Percentiles rank a stretch among this genome's conserved stretches.
These are phyloP conservation scores for Bujurquina vittata DNA, from an alignment of 2,113 vertebrate genomes.

Conservation along the genomic window DNA sequence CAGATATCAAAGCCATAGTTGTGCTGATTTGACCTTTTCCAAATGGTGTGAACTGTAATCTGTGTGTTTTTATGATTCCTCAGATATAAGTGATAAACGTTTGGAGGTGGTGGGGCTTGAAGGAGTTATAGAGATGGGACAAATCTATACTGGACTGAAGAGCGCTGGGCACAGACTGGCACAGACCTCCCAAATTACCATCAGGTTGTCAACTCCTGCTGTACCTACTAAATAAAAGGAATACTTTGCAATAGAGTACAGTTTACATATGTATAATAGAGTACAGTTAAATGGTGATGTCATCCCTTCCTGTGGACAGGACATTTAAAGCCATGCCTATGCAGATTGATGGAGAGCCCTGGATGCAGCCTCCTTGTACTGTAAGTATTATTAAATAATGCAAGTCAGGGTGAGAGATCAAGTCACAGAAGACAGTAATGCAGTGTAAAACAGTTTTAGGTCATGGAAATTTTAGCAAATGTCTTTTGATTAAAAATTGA, in stretches of 20 bases:
- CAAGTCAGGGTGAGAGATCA: not conserved
- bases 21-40: not conserved
- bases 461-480: not conserved
- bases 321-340: constrained; percentile 89
- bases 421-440: not conserved
- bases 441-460: not conserved
- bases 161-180: constrained; percentile 86
- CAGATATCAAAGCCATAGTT: not conserved
- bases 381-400: constrained; percentile 72
- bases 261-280: not conserved
- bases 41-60: not conserved
- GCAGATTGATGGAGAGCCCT: constrained; percentile 94
- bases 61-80: not conserved
- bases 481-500: not conserved
- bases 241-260: not conserved
- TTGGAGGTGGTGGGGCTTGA: constrained; percentile 90
- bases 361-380: constrained; percentile 92
- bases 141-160: constrained; percentile 92
- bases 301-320: constrained; percentile 64
- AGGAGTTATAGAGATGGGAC: constrained; percentile 90
- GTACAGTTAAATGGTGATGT: not conserved
- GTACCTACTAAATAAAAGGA: not conserved
- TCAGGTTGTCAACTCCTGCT: constrained; percentile 75
- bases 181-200: constrained; percentile 87
- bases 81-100: constrained; percentile 86